Evolutionary conservation across 2,797 vertebrate species (phyloP), one percentile per base, ranked within the genome.

Genomic region (Catharus ustulatus): DNA sequence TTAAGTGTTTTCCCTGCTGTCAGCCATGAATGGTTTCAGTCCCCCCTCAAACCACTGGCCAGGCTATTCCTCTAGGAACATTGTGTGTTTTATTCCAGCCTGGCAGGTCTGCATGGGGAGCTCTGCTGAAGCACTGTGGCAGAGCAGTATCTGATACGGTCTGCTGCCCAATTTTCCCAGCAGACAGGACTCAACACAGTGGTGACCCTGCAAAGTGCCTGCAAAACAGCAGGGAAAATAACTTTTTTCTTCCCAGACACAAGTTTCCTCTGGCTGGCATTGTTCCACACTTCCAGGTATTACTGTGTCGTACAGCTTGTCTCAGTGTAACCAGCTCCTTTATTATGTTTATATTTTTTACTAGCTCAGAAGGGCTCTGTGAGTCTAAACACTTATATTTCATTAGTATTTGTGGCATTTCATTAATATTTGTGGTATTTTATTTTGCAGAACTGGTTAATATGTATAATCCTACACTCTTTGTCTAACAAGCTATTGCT

Each of bases 11-110:
- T 62, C 23, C 32, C 92, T 42, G 15, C 23, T 42, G 15, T 38
- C 51, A 69, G 26, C 21, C 15, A 7, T 4, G 8, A 62, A 32
- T 2, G 4, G 20, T 61, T 87, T 76, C 34, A 20, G 5, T 23
- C 9, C 4, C 5, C 5, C 1, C 2, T 80, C 21, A 46, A 73
- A 51, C 29, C 30, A 10, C 34, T 1, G 4, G 34, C 11, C 1
- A 3, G 27, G 21, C 12, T 68, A 19, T 5, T n/a, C 38, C 46
- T 57, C 29, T 54, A 24, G 43, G 55, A 57, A 2, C 1, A 3
- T 4, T 1, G 2, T 3, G n/a, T 34, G 30, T 20, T 84, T 71
- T 14, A 15, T 67, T 79, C 36, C 24, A 36, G 34, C 15, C 8
- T 34, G 32, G 34, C 0, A 1, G 43, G 68, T 48, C 22, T 5